Evolutionary conservation across 2,113 vertebrate species (phyloP), one percentile per base, ranked within the genome.

Genomic region (Noturus placidus): DNA sequence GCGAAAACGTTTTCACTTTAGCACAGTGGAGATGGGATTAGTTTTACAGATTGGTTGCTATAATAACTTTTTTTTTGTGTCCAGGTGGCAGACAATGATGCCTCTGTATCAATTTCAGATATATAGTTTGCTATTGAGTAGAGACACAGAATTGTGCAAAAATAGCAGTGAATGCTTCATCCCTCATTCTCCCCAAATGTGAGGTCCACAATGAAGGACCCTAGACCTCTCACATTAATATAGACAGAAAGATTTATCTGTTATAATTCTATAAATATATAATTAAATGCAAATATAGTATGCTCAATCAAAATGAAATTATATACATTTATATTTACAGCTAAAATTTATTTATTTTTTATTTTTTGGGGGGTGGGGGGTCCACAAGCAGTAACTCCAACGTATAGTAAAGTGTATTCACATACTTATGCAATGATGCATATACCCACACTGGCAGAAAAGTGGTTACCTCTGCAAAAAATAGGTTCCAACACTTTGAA

Each of bases 361-460:
- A n/a, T n/a, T n/a, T n/a, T n/a, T n/a, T n/a, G n/a, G n/a, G n/a
- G n/a, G n/a, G n/a, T n/a, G 56, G 78, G 9, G 86, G 46, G 72
- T 88, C 81, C 67, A 91, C 83, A 89, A 82, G 35, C 84, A 89
- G 72, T 57, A 89, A 87, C 76, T 89, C 63, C 59, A 86, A 91
- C 83, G 88, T 57, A 88, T 59, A 86, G 59, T 85, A 87, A 91
- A 88, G 86, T 91, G 87, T 88, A 88, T 91, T 86, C 69, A 88
- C 84, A 87, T 87, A 80, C 83, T 50, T 80, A 30, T 74, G 65
- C 80, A 77, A 2, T 86, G 57, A 63, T 52, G 80, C 84, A 86
- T 86, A 86, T 57, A 76, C 20, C 77, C 82, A 30, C 20, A 83
- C 35, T 85, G 81, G 84, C 87, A 38, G 2, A 63, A 57, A 52